A percentile compares a stretch with the other conserved stretches of the same genome.
These are phyloP conservation scores for Nasonovia ribisnigri DNA, from an alignment of 2,888 invertebrate species.

Conservation along the genomic window DNA sequence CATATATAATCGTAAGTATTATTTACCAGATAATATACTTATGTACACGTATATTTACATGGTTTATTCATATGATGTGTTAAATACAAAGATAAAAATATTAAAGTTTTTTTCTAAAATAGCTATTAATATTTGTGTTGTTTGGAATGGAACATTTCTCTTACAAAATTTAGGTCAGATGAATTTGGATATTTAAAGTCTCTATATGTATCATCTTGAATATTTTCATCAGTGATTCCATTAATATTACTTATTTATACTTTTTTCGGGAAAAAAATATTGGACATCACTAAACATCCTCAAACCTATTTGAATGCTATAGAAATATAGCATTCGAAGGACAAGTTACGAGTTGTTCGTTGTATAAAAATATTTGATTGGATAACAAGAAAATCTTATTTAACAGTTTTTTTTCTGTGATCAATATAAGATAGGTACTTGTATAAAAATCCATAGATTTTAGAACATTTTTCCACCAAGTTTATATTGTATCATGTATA, in stretches of 20 bases:
- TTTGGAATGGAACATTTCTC: background rate
- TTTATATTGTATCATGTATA: background rate
- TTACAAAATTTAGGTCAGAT: background rate
- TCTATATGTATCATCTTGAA: background rate
- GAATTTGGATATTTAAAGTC: background rate
- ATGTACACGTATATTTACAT: background rate
- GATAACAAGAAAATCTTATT: background rate
- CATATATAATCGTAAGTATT: background rate
- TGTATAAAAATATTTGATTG: background rate
- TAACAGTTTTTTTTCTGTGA: too few species aligned
- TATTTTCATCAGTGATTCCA: background rate
- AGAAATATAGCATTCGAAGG: background rate
- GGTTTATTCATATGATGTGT: background rate
- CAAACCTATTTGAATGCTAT: too few species aligned
- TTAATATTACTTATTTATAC: background rate
- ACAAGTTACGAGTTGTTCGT: background rate
- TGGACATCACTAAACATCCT: background rate
- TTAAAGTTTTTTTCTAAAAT: background rate
- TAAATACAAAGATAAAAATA: background rate
- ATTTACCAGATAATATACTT: background rate
- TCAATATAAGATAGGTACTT: background rate
- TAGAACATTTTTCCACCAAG: background rate
- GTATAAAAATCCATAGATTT: background rate
- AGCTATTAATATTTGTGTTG: background rate
- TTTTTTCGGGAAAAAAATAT: background rate